Evolutionary conservation across 1,140 invertebrate genomes (phyloP).

Genomic region (Caenorhabditis remanei): DNA sequence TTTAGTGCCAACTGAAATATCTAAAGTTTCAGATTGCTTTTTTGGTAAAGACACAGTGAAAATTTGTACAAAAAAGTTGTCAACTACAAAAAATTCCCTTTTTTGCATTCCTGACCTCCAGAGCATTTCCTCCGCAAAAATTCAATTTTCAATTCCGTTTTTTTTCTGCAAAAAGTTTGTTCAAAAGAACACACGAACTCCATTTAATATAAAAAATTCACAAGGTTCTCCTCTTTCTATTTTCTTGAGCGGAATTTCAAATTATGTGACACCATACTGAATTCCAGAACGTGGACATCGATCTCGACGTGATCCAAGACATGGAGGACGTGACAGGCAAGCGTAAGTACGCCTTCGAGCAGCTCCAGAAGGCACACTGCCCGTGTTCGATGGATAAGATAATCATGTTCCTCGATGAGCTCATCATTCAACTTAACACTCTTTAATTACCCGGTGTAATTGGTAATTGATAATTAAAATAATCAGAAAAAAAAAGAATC

Average conservation of each 20-base stretch:
- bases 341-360: constrained; percentile 56
- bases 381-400: constrained; percentile 61
- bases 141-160: neutral
- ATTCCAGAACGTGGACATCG: constrained; percentile 57
- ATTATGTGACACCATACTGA: no score
- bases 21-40: no score
- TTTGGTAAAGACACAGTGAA: no score
- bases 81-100: neutral
- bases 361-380: constrained; percentile 50
- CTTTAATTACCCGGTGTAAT: neutral
- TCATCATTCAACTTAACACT: constrained; percentile 39
- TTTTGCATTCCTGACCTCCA: no score
- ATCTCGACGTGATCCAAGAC: constrained; percentile 55
- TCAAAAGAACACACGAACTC: neutral
- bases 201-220: no score
- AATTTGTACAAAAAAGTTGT: no score
- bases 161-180: neutral
- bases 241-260: no score
- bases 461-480: no score
- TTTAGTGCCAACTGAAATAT: no score
- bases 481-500: neutral
- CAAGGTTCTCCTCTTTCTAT: no score
- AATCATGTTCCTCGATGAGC: constrained; percentile 56
- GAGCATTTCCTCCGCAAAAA: no score
- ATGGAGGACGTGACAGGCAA: constrained; percentile 47